A percentile compares a stretch with the other conserved stretches of the same genome.
Conservation (phyloP, 1,140 invertebrate species). For the Cydia amplana region DNA sequence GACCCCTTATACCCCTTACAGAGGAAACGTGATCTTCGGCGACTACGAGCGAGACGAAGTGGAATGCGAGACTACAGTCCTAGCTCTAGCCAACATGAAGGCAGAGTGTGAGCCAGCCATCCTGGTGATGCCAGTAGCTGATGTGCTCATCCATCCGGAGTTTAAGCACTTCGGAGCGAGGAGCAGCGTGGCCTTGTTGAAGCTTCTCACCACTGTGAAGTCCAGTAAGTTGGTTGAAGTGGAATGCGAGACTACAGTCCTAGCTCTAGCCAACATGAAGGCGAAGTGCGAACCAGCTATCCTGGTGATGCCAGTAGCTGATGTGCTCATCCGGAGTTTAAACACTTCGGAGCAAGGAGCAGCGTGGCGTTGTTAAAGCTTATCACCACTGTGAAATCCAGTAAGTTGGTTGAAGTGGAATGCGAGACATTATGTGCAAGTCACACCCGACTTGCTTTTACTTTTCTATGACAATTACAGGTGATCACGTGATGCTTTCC, state of each 20-base stretch:
- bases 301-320: constrained; percentile 64
- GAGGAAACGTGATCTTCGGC: constrained; percentile 65
- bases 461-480: too few relatives aligned
- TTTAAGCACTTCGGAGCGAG: constrained; percentile 63
- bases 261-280: constrained; percentile 52
- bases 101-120: constrained; percentile 58
- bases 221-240: constrained; percentile 50
- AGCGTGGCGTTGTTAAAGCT: constrained; percentile 65
- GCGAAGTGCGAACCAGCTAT: constrained; percentile 58
- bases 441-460: too few relatives aligned
- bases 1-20: constrained; percentile 34
- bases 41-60: constrained; percentile 67
- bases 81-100: constrained; percentile 52
- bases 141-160: constrained; percentile 68
- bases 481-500: too few relatives aligned
- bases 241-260: constrained; percentile 51
- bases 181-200: constrained; percentile 61
- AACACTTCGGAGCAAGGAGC: constrained; percentile 57
- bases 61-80: constrained; percentile 52
- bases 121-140: constrained; percentile 64
- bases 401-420: constrained; percentile 48
- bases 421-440: too few relatives aligned
- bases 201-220: constrained; percentile 54
- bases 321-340: constrained; percentile 71
- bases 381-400: constrained; percentile 55